Evolutionary conservation across 2,888 invertebrate genomes (phyloP), one percentile per base, ranked within the genome.

Genomic region (Troglohyphantes excavatus): DNA sequence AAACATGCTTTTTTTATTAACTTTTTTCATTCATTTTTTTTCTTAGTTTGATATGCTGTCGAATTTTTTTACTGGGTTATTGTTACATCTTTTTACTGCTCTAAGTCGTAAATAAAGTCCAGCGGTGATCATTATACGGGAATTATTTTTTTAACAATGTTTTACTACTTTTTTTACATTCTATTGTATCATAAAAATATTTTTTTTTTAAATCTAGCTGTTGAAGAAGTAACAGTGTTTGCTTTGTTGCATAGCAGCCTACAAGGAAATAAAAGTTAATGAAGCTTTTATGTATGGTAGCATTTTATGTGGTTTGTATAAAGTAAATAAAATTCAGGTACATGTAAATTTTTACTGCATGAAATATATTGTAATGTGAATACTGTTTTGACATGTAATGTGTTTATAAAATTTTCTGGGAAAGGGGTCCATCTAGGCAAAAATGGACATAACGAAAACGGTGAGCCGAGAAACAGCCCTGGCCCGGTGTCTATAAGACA

Each of bases 61-160:
- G 43, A 13, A 53, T 79, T 53, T 79, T 39, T 59, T 26, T 39
- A 23, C 39, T 21, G 21, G 67, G 43, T 46, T 46, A 26, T 21
- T 46, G 72, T 46, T 46, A 26, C 19, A 46, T 73, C 21, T 46
- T 73, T 73, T 73, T 73, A 23, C 21, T 43, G 43, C 23, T 19
- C n/a, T 79, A 53, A 67, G 67, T 29, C 67, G 13, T 68, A 67
- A 67, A 67, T 67, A 67, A 79, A 46, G 27, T 67, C 23, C 63
- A 61, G 72, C 21, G 33, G 33, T 21, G 72, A 72, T 83, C 83
- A 61, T 83, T 83, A 72, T 78, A 33, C 19, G 33, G 23, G 63
- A 39, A 23, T 63, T 61, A 78, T 78, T 78, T 39, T 33, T 78
- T 76, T 39, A 2, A 27, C 9, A 76, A 17, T 76, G n/a, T 33